Conservation (phyloP, 37 sponge, comb jelly and placozoan species). For the Geodia barretti region DNA sequence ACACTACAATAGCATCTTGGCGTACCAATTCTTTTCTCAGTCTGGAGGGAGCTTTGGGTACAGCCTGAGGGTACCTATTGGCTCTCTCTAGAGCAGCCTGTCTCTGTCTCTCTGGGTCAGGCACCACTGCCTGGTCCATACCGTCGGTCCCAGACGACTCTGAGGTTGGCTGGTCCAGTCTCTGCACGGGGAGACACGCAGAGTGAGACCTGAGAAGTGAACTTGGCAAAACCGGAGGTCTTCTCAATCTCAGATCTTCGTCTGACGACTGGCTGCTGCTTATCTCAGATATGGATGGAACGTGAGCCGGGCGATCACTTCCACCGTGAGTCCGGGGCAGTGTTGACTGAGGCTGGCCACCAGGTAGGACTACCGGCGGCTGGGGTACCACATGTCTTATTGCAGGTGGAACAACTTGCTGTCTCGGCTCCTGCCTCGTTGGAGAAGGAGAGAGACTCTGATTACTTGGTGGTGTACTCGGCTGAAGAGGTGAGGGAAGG, state of each 20-base stretch:
- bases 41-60: neutral
- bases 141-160: neutral
- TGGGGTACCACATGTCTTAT: neutral
- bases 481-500: neutral
- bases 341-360: too few relatives aligned
- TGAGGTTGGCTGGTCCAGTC: neutral
- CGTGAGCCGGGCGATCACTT: too few relatives aligned
- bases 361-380: neutral
- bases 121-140: neutral
- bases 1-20: too few relatives aligned
- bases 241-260: neutral
- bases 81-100: neutral
- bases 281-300: neutral
- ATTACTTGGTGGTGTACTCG: neutral
- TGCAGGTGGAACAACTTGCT: neutral
- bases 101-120: neutral
- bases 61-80: neutral
- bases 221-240: neutral
- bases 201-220: neutral
- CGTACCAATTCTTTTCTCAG: neutral
- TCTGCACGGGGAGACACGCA: neutral
- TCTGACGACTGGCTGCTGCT: neutral
- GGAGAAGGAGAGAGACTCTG: neutral
- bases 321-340: too few relatives aligned
- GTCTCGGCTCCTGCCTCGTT: neutral